Conservation (phyloP, 2,888 invertebrate genomes). For the Dusona sp. region DNA sequence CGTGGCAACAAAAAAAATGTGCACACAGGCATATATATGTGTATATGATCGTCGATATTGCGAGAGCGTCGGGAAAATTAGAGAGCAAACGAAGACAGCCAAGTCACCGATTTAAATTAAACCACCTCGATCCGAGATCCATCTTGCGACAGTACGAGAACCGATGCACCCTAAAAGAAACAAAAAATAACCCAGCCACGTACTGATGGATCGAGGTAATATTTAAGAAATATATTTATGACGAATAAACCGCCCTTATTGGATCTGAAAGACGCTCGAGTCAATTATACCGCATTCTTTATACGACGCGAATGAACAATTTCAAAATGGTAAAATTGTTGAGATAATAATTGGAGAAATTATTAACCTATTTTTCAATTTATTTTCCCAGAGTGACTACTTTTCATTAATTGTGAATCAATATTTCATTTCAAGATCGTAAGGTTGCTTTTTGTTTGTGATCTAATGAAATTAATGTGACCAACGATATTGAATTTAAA, state of each 20-base stretch:
- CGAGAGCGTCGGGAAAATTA: slow-evolving; percentile 68
- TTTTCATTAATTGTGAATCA: not conserved
- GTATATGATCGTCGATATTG: slow-evolving; percentile 31
- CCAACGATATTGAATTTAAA: not conserved
- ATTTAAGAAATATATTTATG: slow-evolving; percentile 48
- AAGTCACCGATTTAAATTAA: slow-evolving; percentile 84
- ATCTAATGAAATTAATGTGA: not conserved
- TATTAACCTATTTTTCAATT: not conserved
- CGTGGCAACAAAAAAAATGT: slow-evolving; percentile 13
- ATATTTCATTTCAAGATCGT: not conserved
- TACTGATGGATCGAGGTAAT: slow-evolving; percentile 38
- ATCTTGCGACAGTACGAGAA: slow-evolving; percentile 41
- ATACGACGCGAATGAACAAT: not conserved
- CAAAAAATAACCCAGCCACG: not conserved
- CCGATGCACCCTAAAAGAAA: slow-evolving; percentile 21
- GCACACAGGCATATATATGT: not conserved
- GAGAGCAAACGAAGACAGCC: slow-evolving; percentile 77
- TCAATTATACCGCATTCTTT: not conserved
- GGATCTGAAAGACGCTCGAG: not conserved
- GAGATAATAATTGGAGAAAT: not conserved
- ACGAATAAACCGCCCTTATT: slow-evolving; percentile 9
- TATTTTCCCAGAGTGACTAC: not conserved
- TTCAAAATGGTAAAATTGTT: not conserved
- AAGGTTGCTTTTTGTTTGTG: not conserved
- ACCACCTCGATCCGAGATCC: slow-evolving; percentile 66